Evolutionary conservation across 2,888 invertebrate species (phyloP), one percentile per base, ranked within the genome.

Genomic region (Augochlorella aurata): DNA sequence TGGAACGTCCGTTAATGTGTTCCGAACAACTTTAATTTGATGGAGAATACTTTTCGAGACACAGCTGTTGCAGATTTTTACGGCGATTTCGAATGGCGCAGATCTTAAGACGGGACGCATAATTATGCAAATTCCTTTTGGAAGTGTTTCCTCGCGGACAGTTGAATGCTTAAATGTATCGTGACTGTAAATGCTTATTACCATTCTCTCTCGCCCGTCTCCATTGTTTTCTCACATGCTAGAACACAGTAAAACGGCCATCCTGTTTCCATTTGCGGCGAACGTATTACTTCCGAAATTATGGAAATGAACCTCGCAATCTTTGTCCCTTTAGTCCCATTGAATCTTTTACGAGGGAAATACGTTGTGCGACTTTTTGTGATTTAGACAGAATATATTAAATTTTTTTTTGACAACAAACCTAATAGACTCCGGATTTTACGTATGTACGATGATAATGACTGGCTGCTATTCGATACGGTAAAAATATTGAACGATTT

Each of bases 91-190:
- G 38, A 44, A 38, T n/a, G 10, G 10, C 38, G 9, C n/a, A 8
- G 21, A 16, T 44, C 45, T 47, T 52, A 74, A 73, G 73, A 68
- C 67, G 76, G 63, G 70, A 68, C 79, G 76, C 69, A 79, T 73
- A 84, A 80, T 86, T 82, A 86, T 86, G 86, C 73, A 84, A 68
- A 81, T 86, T 82, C 65, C 71, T 24, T 49, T 29, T 38, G 58
- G 61, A 70, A 84, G 82, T 75, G 79, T 74, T 83, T 79, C 74
- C 66, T 44, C 84, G 74, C 69, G 38, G 76, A 67, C 61, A 73
- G 72, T 79, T 79, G 83, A 82, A 84, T 77, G 77, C 74, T 71
- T 76, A 76, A 85, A 63, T 68, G 76, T 74, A 74, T 74, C 70
- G 80, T 38, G 16, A 47, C 66, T 45, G 68, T 68, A 77, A 74